These are phyloP conservation scores for Coptodon rendalli DNA, from an alignment of 2,113 vertebrate species.

Conservation along the genomic window DNA sequence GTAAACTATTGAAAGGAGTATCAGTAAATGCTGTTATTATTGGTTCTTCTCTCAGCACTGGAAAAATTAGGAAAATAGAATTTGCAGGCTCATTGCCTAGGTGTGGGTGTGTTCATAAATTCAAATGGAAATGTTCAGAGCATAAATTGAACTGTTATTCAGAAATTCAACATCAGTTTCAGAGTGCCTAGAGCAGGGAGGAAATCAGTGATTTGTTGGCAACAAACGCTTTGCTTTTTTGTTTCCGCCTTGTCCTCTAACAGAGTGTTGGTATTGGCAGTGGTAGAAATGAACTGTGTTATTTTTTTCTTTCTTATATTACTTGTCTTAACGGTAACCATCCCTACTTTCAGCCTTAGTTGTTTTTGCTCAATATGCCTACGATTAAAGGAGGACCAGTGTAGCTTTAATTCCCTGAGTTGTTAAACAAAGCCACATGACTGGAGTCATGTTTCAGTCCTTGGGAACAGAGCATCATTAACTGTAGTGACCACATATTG, in stretches of 20 bases:
- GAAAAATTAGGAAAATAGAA: not conserved
- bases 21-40: not conserved
- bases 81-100: not conserved
- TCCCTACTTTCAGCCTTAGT: not conserved
- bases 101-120: not conserved
- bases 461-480: not conserved
- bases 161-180: not conserved
- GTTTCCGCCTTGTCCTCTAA: not conserved
- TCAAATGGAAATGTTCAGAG: not conserved
- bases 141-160: not conserved
- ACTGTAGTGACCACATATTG: not conserved
- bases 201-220: not conserved
- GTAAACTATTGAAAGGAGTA: not conserved
- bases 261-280: not conserved
- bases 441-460: slow-evolving; percentile 35
- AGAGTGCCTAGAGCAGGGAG: not conserved
- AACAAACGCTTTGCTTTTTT: not conserved
- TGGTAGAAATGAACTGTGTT: not conserved
- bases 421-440: slow-evolving; percentile 53
- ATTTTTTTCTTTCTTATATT: rapidly evolving
- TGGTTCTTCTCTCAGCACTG: not conserved
- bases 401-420: slow-evolving; percentile 33
- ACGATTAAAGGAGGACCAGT: slow-evolving; percentile 12
- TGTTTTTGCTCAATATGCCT: not conserved
- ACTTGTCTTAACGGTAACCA: not conserved